Evolutionary conservation across 2,888 invertebrate genomes (phyloP).

Genomic region (Rhynchonema sp.): DNA sequence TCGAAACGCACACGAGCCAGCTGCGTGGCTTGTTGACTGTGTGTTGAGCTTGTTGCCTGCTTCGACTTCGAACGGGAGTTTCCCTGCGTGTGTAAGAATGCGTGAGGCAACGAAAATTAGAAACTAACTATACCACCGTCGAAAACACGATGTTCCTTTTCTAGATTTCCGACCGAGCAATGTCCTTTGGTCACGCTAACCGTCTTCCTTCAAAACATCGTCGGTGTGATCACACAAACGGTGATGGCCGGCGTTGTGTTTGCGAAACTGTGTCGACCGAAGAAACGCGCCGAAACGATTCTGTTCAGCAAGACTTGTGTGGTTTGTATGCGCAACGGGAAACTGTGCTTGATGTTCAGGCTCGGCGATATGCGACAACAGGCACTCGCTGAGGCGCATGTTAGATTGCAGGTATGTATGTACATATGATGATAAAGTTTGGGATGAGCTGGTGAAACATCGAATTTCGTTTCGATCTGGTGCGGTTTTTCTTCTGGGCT

Average conservation of each 20-base stretch:
- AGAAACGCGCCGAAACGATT: slow-evolving; percentile 32
- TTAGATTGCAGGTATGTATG: slow-evolving; percentile 44
- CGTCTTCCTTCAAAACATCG: not conserved
- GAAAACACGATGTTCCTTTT: not conserved
- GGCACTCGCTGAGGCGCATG: slow-evolving; percentile 91
- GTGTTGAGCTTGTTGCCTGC: no score
- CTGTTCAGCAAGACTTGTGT: slow-evolving; percentile 18
- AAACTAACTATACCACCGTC: no score
- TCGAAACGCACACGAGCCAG: no score
- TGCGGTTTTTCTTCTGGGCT: no score
- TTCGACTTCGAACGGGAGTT: no score
- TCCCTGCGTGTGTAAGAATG: no score
- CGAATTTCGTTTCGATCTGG: no score
- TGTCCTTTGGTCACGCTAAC: not conserved
- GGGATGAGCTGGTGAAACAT: not conserved
- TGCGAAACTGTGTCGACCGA: slow-evolving; percentile 36
- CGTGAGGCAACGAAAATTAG: no score
- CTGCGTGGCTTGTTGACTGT: no score
- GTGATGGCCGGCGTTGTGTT: slow-evolving; percentile 35
- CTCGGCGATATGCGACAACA: slow-evolving; percentile 38
- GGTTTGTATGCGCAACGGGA: slow-evolving; percentile 23
- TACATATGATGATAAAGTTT: not conserved
- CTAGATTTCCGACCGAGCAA: not conserved
- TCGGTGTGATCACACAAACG: slow-evolving; percentile 16
- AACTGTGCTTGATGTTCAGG: slow-evolving; percentile 23